Percentiles rank a stretch among this genome's conserved stretches.
These are phyloP conservation scores for Strix aluco DNA, from an alignment of 2,113 vertebrate species.

Conservation along the genomic window DNA sequence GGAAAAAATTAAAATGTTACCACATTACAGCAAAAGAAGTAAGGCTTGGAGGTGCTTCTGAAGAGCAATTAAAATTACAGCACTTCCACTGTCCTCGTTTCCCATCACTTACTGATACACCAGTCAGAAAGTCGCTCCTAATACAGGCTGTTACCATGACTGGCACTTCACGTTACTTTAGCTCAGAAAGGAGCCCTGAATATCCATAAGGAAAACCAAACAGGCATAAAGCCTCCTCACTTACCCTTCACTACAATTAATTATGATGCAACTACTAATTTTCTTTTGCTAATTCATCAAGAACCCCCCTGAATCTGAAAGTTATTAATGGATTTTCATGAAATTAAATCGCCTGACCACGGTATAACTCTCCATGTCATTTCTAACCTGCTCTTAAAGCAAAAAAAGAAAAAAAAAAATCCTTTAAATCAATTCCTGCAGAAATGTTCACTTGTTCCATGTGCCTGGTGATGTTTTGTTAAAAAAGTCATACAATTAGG, in stretches of 20 bases:
- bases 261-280: not conserved
- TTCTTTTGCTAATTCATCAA: not conserved
- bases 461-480: not conserved
- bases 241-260: not conserved
- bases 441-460: not conserved
- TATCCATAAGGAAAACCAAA: not conserved
- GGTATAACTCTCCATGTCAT: not conserved
- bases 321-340: not conserved
- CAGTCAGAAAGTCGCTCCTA: not conserved
- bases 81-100: not conserved
- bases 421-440: not conserved
- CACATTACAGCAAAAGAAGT: not conserved
- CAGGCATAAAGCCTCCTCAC: not conserved
- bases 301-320: not conserved
- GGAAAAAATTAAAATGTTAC: not conserved
- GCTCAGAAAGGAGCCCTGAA: not conserved
- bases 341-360: not conserved
- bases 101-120: not conserved
- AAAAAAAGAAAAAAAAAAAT: not conserved
- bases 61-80: not conserved
- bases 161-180: not conserved
- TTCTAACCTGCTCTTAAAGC: not conserved
- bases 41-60: not conserved
- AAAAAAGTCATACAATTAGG: conserved; percentile 11
- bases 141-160: not conserved